Conservation (phyloP, 2,113 vertebrate species). For the Hippocampus guttulatus region DNA sequence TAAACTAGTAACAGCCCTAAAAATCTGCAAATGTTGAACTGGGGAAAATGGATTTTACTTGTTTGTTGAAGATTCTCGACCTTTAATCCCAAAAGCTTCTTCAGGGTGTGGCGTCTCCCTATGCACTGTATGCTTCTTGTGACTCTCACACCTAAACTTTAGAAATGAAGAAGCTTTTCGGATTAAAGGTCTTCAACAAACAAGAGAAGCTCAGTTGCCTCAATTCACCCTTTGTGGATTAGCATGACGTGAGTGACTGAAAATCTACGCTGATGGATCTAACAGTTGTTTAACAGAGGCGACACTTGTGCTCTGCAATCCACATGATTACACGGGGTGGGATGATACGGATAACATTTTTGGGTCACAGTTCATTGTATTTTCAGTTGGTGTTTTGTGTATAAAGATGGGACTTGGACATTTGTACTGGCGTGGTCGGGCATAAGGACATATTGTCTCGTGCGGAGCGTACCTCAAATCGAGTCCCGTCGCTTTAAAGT, state of each 20-base stretch:
- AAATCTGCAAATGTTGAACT: background rate
- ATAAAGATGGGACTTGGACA: too few relatives aligned
- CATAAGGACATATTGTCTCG: background rate
- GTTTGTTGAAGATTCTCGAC: background rate
- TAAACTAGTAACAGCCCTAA: background rate
- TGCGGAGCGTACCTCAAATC: background rate
- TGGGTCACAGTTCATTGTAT: background rate
- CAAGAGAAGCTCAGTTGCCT: background rate
- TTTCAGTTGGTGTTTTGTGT: background rate
- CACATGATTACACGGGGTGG: background rate
- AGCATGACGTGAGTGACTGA: background rate
- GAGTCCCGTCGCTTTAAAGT: background rate
- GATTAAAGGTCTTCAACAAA: background rate
- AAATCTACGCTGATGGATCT: background rate
- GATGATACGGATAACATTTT: background rate
- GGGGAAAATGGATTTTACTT: background rate
- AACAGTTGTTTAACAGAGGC: background rate
- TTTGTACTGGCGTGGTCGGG: too few relatives aligned
- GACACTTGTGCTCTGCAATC: background rate
- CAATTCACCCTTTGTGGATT: background rate
- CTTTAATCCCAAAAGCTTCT: background rate
- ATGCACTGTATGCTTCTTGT: background rate
- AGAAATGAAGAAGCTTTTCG: background rate
- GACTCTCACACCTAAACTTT: background rate
- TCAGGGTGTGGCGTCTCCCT: background rate